Evolutionary conservation across 2,797 vertebrate species (phyloP).

Genomic region (Lophius americanus): DNA sequence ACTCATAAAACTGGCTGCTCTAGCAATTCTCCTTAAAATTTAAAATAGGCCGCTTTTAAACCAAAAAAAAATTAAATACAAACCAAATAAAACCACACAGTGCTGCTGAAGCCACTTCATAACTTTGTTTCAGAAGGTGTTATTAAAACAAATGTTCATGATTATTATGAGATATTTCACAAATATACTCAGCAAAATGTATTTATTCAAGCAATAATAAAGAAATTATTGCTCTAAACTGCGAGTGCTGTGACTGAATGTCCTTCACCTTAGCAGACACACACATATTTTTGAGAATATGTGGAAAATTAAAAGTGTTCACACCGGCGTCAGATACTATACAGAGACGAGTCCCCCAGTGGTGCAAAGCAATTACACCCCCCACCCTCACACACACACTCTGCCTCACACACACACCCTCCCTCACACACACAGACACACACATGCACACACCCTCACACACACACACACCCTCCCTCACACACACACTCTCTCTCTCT

Average conservation of each 20-base stretch:
- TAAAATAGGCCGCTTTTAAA: no score
- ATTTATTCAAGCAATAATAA: neutral
- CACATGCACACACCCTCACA: conserved; percentile 22
- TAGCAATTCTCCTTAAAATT: no score
- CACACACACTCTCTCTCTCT: neutral
- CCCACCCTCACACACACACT: neutral
- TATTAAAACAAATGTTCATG: neutral
- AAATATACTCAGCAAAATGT: neutral
- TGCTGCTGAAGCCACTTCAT: no score
- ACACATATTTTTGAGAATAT: neutral
- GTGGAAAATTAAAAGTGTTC: conserved; percentile 30
- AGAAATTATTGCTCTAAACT: neutral
- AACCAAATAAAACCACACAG: neutral
- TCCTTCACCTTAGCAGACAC: conserved; percentile 27
- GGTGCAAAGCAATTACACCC: conserved; percentile 76
- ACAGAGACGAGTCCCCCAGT: conserved; percentile 38
- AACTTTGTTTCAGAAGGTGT: neutral
- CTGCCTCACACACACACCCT: neutral
- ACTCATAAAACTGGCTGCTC: no score
- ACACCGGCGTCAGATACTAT: conserved; percentile 42
- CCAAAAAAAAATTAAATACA: no score
- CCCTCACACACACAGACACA: neutral
- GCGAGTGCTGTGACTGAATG: conserved; percentile 1
- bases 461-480: neutral
- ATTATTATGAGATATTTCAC: neutral